A percentile compares a stretch with the other conserved stretches of the same genome.
Conservation (phyloP, 2,888 invertebrate species). For the Timema podura region DNA sequence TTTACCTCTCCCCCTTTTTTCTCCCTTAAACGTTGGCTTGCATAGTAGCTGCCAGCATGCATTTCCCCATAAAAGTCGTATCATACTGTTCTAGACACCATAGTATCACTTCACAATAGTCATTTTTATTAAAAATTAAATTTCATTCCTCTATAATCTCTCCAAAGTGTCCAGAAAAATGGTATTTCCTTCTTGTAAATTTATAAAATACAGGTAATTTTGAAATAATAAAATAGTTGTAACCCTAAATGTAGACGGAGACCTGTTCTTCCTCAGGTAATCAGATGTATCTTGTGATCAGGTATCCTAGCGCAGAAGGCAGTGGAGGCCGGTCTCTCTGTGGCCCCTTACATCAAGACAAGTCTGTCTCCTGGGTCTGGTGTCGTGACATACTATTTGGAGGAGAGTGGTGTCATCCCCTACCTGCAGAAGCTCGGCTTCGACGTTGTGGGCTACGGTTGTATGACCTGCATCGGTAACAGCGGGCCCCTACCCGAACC, state of each 20-base stretch:
- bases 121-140: too few relatives aligned
- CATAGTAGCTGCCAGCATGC: too few relatives aligned
- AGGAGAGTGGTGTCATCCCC: conserved; percentile 89
- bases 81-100: too few relatives aligned
- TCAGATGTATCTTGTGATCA: conserved; percentile 36
- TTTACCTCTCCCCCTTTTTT: too few relatives aligned
- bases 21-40: too few relatives aligned
- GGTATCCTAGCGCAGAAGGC: conserved; percentile 91
- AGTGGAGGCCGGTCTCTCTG: conserved; percentile 81
- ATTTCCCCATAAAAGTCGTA: too few relatives aligned
- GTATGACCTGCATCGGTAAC: conserved; percentile 99
- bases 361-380: conserved; percentile 94
- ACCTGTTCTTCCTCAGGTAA: conserved; percentile 14
- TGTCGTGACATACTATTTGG: conserved; percentile 86
- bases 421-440: conserved; percentile 85
- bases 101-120: too few relatives aligned
- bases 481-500: conserved; percentile 91
- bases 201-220: too few relatives aligned
- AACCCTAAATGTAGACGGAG: too few relatives aligned
- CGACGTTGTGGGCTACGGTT: conserved; percentile 96
- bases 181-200: too few relatives aligned
- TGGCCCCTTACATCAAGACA: conserved; percentile 93
- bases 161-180: too few relatives aligned
- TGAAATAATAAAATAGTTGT: not conserved
- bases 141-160: too few relatives aligned